Evolutionary conservation across 2,113 vertebrate genomes (phyloP).

Genomic region (Cryptotis parvus): DNA sequence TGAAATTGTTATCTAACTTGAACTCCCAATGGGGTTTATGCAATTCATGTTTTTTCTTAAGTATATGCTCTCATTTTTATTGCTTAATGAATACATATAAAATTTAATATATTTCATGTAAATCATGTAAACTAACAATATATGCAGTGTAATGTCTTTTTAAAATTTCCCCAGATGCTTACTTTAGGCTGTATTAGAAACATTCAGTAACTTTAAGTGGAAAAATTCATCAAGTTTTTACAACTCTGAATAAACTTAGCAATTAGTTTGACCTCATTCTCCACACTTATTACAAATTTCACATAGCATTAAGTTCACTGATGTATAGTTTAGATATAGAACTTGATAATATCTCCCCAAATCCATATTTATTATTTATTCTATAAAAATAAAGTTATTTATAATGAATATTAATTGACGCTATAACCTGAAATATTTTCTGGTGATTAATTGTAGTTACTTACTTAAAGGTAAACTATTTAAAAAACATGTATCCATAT

Average conservation of each 20-base stretch:
- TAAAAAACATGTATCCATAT: conserved; percentile 48
- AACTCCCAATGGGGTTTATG: background rate
- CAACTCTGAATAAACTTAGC: conserved; percentile 7
- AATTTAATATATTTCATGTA: background rate
- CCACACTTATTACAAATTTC: conserved; percentile 7
- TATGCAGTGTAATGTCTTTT: background rate
- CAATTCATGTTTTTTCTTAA: conserved; percentile 6
- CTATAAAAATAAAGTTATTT: conserved; percentile 25
- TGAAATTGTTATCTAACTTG: background rate
- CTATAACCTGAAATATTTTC: conserved; percentile 6
- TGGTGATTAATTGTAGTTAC: background rate
- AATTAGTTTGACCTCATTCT: conserved; percentile 15
- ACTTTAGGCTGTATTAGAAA: background rate
- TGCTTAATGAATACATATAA: conserved; percentile 1
- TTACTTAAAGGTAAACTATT: background rate
- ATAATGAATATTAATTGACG: conserved; percentile 35
- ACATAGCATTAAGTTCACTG: background rate
- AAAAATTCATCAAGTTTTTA: conserved; percentile 28
- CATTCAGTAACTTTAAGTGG: background rate
- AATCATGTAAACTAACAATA: conserved; percentile 31
- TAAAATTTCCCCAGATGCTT: background rate
- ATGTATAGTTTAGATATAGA: conserved; percentile 39
- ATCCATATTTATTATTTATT: conserved; percentile 39
- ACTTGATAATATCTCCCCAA: background rate
- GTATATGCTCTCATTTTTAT: background rate